A percentile compares a stretch with the other conserved stretches of the same genome.
Evolutionary conservation across 2,888 invertebrate species (phyloP).

Genomic region (Zhuqinia jingwanae): DNA sequence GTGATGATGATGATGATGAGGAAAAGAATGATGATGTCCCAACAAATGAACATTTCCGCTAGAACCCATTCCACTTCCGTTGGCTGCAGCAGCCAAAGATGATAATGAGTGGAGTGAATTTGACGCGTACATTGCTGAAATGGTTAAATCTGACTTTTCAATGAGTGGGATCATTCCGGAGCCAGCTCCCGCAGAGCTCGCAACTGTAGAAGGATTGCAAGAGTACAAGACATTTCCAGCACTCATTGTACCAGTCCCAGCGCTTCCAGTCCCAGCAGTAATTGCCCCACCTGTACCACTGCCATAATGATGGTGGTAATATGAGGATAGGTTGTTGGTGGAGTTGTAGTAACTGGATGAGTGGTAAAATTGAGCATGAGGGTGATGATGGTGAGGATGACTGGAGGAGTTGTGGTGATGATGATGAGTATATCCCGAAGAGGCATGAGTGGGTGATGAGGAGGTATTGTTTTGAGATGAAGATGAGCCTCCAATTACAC

Average conservation of each 20-base stretch:
- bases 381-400: constrained; percentile 67
- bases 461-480: constrained; percentile 62
- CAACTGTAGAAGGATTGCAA: constrained; percentile 53
- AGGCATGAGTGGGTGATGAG: constrained; percentile 61
- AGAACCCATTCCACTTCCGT: constrained; percentile 38
- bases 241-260: constrained; percentile 51
- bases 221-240: constrained; percentile 66
- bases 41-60: constrained; percentile 46
- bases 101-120: constrained; percentile 64
- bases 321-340: constrained; percentile 66
- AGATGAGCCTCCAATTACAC: constrained; percentile 51
- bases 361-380: constrained; percentile 72
- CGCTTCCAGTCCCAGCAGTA: constrained; percentile 38
- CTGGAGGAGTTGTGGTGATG: constrained; percentile 62
- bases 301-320: constrained; percentile 68
- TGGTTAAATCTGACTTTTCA: constrained; percentile 78
- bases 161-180: constrained; percentile 74
- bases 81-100: constrained; percentile 63
- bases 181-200: constrained; percentile 44
- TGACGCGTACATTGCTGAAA: constrained; percentile 78
- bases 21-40: constrained; percentile 51
- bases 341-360: constrained; percentile 76
- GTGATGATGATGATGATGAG: constrained; percentile 58
- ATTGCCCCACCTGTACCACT: constrained; percentile 51
- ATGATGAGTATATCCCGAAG: constrained; percentile 56